Percentiles rank a stretch among this genome's conserved stretches.
Conservation (phyloP, 2,888 invertebrate species). For the Conus canariensis region DNA sequence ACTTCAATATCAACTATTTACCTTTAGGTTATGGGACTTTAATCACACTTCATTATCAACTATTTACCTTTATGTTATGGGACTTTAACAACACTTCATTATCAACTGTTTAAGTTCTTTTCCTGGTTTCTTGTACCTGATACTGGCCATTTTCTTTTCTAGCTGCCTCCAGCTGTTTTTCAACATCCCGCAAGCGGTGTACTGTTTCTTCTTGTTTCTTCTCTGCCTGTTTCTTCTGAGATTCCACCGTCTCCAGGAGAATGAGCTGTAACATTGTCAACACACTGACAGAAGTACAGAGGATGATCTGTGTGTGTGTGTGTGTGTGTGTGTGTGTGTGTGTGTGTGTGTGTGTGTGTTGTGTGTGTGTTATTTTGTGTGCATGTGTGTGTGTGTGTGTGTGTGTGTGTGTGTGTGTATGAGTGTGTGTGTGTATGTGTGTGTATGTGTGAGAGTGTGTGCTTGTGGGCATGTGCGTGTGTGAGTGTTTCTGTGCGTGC, state of each 20-base stretch:
- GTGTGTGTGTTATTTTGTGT: no score
- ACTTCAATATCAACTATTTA: no score
- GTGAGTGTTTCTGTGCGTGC: not conserved
- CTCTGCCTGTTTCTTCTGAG: conserved; percentile 87
- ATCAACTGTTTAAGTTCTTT: no score
- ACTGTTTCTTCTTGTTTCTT: conserved; percentile 86
- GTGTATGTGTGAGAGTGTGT: not conserved
- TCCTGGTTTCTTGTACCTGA: conserved; percentile 59
- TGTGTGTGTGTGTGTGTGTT: not conserved
- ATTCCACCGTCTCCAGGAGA: conserved; percentile 90
- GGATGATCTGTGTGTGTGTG: no score
- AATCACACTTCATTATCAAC: no score
- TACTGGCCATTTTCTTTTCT: conserved; percentile 58
- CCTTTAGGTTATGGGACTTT: no score
- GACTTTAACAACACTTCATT: no score
- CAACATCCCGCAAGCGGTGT: conserved; percentile 15
- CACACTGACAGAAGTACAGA: no score
- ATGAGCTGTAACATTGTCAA: conserved; percentile 83
- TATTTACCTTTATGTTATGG: no score
- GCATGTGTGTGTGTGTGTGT: not conserved
- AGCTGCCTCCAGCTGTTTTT: conserved; percentile 37
- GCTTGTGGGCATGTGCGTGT: not conserved
- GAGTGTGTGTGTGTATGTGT: not conserved
- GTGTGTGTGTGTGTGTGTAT: not conserved
- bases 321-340: no score